phyloP scores from a whole-genome alignment of 2,797 vertebrate species.

The Neosilurus mollespiculum region DNA sequence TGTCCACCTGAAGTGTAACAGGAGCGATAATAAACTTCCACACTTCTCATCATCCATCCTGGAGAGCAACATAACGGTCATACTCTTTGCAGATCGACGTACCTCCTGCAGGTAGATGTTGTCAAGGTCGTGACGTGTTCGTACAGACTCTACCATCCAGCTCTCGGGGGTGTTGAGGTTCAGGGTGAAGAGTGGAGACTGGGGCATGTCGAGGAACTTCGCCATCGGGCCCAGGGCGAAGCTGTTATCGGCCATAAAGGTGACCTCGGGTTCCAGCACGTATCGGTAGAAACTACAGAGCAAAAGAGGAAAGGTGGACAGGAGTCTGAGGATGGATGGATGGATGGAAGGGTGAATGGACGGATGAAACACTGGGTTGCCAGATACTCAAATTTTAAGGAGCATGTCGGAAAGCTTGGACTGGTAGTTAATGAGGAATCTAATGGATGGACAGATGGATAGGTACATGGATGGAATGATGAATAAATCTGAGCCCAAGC shows the following conservation, averaged over 20 bases:
- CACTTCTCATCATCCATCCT: background rate
- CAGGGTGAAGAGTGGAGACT: conserved; percentile 92
- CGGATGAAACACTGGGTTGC: too few relatives aligned
- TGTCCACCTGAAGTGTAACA: conserved; percentile 81
- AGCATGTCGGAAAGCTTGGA: too few relatives aligned
- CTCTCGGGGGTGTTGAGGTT: conserved; percentile 95
- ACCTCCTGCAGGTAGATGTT: conserved; percentile 98
- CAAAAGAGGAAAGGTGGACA: conserved; percentile 37
- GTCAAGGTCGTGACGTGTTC: conserved; percentile 93
- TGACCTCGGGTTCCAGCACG: conserved; percentile 90
- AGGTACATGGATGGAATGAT: too few relatives aligned
- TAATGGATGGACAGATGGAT: too few relatives aligned
- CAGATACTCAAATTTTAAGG: too few relatives aligned
- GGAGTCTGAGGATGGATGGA: background rate
- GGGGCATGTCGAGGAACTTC: conserved; percentile 96
- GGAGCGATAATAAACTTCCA: background rate
- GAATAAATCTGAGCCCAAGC: too few relatives aligned
- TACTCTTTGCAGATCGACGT: conserved; percentile 34
- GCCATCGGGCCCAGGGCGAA: conserved; percentile 88
- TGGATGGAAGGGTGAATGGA: background rate
- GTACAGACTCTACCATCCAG: conserved; percentile 98
- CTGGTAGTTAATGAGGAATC: too few relatives aligned
- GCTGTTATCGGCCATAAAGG: conserved; percentile 81
- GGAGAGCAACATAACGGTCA: too few relatives aligned
- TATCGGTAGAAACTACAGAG: conserved; percentile 89